Base-by-base conservation (phyloP, 2,797 vertebrate species). In the Epinephelus awoara region DNA sequence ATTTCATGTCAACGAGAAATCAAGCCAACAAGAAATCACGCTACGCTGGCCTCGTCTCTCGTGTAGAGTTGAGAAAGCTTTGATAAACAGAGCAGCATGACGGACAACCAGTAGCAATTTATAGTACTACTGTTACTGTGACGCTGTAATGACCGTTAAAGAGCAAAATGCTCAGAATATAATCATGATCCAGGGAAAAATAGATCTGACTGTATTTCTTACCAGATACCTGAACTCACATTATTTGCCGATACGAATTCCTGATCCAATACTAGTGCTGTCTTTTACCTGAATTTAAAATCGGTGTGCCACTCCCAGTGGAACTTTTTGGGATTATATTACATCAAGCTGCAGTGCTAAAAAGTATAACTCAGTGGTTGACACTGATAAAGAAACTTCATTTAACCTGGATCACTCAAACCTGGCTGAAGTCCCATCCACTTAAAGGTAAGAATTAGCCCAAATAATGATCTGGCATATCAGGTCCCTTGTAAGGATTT, bases 1-100 rank as follows among this genome's bases (percentile, higher is more conserved):
- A 55, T 73, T 76, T 81, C 25, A 64, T 46, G 21, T 42, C 51
- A 54, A 67, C 57, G 54, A 15, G 15, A 50, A 67, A 51, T 75
- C 17, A 56, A 3, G 23, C 34, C 50, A 52, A 67, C 58, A 42
- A 34, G 34, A 34, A 55, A 34, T 47, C 4, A 17, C n/a, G n/a
- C 34, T 27, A 19, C 42, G 34, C 38, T 65, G 58, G 51, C 19
- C 10, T 59, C 7, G 23, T 75, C 38, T 66, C 52, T 51, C 6
- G 49, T 44, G 23, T 2, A 17, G 62, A 73, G 57, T 56, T 58
- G 61, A 47, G 62, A 55, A 8, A n/a, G 49, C 54, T 84, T 72
- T 44, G 57, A 72, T 67, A 44, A 55, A 75, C 29, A 18, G 10
- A 65, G 17, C 7, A 5, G 34, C 3, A 72, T 75, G 66, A 69